A percentile compares a stretch with the other conserved stretches of the same genome.
Evolutionary conservation across 1,140 invertebrate genomes (phyloP).

Genomic region (Tachypleus tridentatus): DNA sequence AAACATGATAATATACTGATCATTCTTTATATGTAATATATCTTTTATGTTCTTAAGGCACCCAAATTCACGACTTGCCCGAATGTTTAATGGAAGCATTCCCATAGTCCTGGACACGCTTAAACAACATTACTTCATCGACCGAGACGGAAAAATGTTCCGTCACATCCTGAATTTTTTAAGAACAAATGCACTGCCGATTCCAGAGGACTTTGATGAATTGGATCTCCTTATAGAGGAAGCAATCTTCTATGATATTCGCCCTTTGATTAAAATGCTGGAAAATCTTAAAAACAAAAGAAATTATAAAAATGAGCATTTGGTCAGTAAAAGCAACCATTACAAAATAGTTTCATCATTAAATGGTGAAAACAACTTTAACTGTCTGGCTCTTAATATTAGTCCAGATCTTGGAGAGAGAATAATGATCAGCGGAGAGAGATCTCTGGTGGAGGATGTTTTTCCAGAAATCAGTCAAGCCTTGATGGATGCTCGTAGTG

Average conservation of each 20-base stretch:
- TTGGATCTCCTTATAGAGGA: conserved; percentile 84
- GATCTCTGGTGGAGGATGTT: conserved; percentile 40
- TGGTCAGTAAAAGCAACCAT: too few relatives aligned
- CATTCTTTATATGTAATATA: too few relatives aligned
- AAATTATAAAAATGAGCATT: too few relatives aligned
- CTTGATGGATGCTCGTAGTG: conserved; percentile 63
- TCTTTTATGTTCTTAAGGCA: conserved; percentile 52
- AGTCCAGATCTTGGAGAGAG: conserved; percentile 67
- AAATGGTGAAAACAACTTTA: conserved; percentile 40
- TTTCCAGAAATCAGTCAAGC: conserved; percentile 80
- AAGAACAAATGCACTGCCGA: conserved; percentile 70
- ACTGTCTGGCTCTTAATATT: conserved; percentile 75
- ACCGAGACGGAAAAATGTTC: conserved; percentile 90
- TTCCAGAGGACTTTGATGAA: conserved; percentile 77
- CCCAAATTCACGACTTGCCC: conserved; percentile 78
- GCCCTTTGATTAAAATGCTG: conserved; percentile 46
- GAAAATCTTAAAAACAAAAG: conserved; percentile 38
- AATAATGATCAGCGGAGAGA: conserved; percentile 37
- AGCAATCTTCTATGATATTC: conserved; percentile 81
- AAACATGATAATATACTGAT: too few relatives aligned
- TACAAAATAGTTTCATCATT: too few relatives aligned
- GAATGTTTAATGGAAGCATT: conserved; percentile 91
- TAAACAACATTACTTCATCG: conserved; percentile 97
- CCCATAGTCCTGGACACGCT: conserved; percentile 90
- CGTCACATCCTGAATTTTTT: conserved; percentile 91